phyloP scores from a whole-genome alignment of 1,140 invertebrate genomes.

The Anagrus nilaparvatae region DNA sequence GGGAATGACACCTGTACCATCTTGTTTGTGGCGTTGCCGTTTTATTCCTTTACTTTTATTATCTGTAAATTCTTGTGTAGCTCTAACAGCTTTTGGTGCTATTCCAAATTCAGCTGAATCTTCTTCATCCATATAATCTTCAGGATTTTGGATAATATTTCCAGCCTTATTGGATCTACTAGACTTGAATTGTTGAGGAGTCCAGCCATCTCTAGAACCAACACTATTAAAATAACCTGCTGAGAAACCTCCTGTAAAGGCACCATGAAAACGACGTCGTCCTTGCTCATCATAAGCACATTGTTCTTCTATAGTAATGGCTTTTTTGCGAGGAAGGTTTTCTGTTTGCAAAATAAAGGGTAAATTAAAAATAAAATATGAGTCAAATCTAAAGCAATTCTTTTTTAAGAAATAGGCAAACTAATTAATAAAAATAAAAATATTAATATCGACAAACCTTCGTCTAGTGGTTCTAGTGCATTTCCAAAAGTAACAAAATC shows the following conservation, averaged over 20 bases:
- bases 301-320: slow-evolving; percentile 78
- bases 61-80: slow-evolving; percentile 62
- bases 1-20: slow-evolving; percentile 62
- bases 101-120: slow-evolving; percentile 93
- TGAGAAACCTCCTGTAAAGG: slow-evolving; percentile 98
- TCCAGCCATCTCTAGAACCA: slow-evolving; percentile 91
- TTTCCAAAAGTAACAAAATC: slow-evolving; percentile 64
- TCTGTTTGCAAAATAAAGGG: too few species aligned
- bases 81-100: slow-evolving; percentile 72
- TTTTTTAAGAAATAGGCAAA: slow-evolving; percentile 12
- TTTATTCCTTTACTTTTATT: slow-evolving; percentile 40
- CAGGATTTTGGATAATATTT: slow-evolving; percentile 50
- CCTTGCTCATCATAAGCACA: slow-evolving; percentile 84
- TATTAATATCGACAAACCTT: slow-evolving; percentile 48
- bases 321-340: slow-evolving; percentile 67
- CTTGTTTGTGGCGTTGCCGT: slow-evolving; percentile 38
- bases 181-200: slow-evolving; percentile 84
- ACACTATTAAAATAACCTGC: slow-evolving; percentile 97
- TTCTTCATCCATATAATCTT: slow-evolving; percentile 99
- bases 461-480: slow-evolving; percentile 63
- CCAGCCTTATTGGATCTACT: slow-evolving; percentile 60
- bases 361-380: not conserved
- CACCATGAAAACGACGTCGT: slow-evolving; percentile 90
- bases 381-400: not conserved
- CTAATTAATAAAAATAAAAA: not conserved